Evolutionary conservation across 53 echinoderm and acorn worm genomes (phyloP).

Genomic region (Mesocentrotus franciscanus): DNA sequence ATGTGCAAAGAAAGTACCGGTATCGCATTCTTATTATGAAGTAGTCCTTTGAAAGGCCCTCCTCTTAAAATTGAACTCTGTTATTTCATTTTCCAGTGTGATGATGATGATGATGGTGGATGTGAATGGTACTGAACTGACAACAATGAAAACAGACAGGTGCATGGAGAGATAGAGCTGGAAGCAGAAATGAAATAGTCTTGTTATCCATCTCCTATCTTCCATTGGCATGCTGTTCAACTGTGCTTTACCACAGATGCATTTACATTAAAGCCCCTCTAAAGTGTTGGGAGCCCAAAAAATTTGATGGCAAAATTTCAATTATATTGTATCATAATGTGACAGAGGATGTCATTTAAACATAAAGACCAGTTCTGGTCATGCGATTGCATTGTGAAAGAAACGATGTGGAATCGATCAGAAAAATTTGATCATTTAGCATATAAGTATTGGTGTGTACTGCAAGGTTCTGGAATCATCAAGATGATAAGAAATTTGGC

Average conservation of each 20-base stretch:
- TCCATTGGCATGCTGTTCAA: not conserved
- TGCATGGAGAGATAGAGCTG: not conserved
- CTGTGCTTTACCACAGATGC: not conserved
- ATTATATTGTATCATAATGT: no score
- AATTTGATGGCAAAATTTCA: no score
- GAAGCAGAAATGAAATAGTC: not conserved
- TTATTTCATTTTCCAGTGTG: not conserved
- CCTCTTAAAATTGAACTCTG: not conserved
- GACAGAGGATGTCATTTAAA: no score
- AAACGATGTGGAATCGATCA: no score
- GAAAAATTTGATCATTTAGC: no score
- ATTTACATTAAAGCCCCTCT: not conserved
- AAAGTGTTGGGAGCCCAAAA: no score
- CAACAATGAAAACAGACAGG: slow-evolving; percentile 2
- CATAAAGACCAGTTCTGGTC: no score
- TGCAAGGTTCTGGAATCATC: no score
- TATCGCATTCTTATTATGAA: not conserved
- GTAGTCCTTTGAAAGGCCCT: not conserved
- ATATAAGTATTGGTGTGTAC: no score
- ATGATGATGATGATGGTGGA: not conserved
- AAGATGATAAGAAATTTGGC: no score
- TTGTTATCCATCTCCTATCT: not conserved
- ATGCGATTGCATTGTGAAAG: no score
- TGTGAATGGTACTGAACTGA: not conserved
- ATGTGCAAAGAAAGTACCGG: not conserved